Evolutionary conservation across 2,888 invertebrate species (phyloP).

Genomic region (Cactoblastis cactorum): DNA sequence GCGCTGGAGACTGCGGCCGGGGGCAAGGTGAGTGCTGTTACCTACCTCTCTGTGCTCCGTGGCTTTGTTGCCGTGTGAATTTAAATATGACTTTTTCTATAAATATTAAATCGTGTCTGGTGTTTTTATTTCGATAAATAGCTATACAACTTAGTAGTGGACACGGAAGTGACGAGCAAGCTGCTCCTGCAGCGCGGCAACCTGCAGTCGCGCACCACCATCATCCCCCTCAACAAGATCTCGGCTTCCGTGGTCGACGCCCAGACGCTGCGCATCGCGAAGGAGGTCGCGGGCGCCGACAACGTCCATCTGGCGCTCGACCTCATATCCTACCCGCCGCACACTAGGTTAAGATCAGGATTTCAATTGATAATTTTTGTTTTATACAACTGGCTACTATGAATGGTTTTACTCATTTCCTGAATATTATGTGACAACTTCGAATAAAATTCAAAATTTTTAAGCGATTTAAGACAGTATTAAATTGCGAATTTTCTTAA

Average conservation of each 20-base stretch:
- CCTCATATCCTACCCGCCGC: slow-evolving; percentile 84
- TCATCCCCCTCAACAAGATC: slow-evolving; percentile 96
- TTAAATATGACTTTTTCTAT: no score
- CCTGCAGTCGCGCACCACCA: slow-evolving; percentile 88
- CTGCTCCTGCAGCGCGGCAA: slow-evolving; percentile 90
- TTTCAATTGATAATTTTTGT: background rate
- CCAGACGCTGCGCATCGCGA: slow-evolving; percentile 81
- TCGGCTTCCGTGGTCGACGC: slow-evolving; percentile 80
- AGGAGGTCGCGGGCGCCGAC: slow-evolving; percentile 84
- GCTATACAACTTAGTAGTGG: slow-evolving; percentile 95
- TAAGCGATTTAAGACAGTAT: no score
- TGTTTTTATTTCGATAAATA: no score
- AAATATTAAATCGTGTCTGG: no score
- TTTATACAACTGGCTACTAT: background rate
- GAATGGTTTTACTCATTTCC: no score
- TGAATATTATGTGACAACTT: no score
- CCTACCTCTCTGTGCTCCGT: no score
- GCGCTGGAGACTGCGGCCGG: slow-evolving; percentile 94
- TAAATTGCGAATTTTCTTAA: no score
- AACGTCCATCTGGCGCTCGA: slow-evolving; percentile 91
- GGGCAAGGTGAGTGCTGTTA: no score
- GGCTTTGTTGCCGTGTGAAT: no score
- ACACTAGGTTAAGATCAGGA: slow-evolving; percentile 53
- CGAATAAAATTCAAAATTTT: no score
- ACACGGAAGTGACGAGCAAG: slow-evolving; percentile 91